Percentiles rank a stretch among this genome's conserved stretches.
phyloP scores from a whole-genome alignment of 2,113 vertebrate species.

The Pelecanoides urinatrix region DNA sequence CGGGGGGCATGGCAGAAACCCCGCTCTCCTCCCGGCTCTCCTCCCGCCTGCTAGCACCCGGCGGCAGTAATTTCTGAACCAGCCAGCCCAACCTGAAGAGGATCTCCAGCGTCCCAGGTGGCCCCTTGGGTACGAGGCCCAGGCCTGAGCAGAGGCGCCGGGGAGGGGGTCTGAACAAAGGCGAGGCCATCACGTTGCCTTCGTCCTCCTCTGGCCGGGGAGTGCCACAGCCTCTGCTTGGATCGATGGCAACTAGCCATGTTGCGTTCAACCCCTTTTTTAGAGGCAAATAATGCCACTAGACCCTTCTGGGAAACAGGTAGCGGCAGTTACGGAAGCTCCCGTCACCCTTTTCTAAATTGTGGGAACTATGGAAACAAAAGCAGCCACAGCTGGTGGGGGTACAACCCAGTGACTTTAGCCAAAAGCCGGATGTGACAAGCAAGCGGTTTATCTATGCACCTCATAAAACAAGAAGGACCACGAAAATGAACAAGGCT shows the following conservation, averaged over 20 bases:
- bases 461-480: background rate
- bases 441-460: background rate
- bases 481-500: background rate
- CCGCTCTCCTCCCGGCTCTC: accelerated
- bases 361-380: constrained; percentile 79
- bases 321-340: background rate
- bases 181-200: background rate
- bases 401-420: constrained; percentile 48
- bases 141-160: background rate
- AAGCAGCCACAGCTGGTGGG: constrained; percentile 68
- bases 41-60: accelerated
- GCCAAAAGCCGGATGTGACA: constrained; percentile 55
- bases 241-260: accelerated
- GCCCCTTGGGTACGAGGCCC: background rate
- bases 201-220: background rate
- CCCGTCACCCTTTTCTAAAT: background rate
- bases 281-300: background rate
- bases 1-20: background rate
- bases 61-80: too few relatives aligned
- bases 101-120: background rate
- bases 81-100: background rate
- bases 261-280: background rate
- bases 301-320: background rate
- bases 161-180: background rate
- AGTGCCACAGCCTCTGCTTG: background rate